phyloP scores from a whole-genome alignment of 2,888 invertebrate genomes.

The Isoperla grammatica region DNA sequence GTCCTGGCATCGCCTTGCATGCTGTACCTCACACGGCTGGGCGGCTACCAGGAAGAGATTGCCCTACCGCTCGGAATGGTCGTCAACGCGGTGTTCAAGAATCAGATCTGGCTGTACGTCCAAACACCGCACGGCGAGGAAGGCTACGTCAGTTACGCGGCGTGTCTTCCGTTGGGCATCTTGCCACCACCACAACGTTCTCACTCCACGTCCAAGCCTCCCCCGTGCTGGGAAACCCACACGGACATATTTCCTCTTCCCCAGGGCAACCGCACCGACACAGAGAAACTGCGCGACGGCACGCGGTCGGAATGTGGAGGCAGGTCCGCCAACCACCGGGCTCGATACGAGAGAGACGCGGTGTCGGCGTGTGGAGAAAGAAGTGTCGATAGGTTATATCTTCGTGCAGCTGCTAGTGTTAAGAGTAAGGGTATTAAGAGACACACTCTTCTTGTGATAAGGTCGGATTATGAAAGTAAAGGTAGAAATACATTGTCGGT shows the following conservation, averaged over 20 bases:
- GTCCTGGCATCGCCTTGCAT: conserved; percentile 46
- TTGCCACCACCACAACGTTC: conserved; percentile 48
- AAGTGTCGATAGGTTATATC: conserved; percentile 65
- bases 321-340: conserved; percentile 17
- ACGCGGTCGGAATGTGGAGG: conserved; percentile 57
- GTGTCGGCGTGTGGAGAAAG: conserved; percentile 56
- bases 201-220: conserved; percentile 50
- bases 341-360: conserved; percentile 25
- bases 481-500: conserved; percentile 57
- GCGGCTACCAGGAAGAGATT: conserved; percentile 36
- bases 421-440: conserved; percentile 41
- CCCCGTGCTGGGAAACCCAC: conserved; percentile 75
- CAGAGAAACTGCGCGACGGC: conserved; percentile 59
- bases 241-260: conserved; percentile 76
- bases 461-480: conserved; percentile 57
- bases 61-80: conserved; percentile 67
- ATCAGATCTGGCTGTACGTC: conserved; percentile 77
- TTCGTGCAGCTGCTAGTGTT: conserved; percentile 55
- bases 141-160: conserved; percentile 71
- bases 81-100: conserved; percentile 81
- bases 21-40: conserved; percentile 37
- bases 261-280: conserved; percentile 67
- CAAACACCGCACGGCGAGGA: conserved; percentile 82
- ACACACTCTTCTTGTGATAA: conserved; percentile 66
- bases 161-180: conserved; percentile 73